Evolutionary conservation across 2,113 vertebrate species (phyloP).

Genomic region (Crotalus tigris): DNA sequence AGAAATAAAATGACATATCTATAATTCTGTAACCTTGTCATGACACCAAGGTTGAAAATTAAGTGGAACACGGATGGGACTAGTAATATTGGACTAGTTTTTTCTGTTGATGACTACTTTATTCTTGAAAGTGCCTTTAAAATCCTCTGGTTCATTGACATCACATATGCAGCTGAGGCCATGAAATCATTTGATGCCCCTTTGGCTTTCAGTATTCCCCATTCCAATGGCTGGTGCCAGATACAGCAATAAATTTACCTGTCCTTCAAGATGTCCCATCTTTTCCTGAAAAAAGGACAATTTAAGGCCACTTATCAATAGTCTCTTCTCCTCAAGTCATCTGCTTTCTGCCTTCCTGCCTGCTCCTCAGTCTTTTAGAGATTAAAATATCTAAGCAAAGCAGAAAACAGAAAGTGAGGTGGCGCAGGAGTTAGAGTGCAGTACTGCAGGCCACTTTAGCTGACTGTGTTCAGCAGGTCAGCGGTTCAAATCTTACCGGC

Average conservation of each 20-base stretch:
- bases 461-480: too few relatives aligned
- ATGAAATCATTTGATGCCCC: slow-evolving; percentile 57
- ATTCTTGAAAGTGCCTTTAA: slow-evolving; percentile 62
- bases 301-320: neutral
- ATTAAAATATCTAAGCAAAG: slow-evolving; percentile 26
- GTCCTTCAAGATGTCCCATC: slow-evolving; percentile 1
- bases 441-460: too few relatives aligned
- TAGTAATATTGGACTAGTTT: slow-evolving; percentile 58
- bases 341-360: neutral
- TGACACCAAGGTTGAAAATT: slow-evolving; percentile 66
- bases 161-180: slow-evolving; percentile 59
- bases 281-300: slow-evolving; percentile 8
- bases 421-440: too few relatives aligned
- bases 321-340: neutral
- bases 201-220: slow-evolving; percentile 53
- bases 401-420: slow-evolving; percentile 36
- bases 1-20: slow-evolving; percentile 73
- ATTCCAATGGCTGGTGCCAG: slow-evolving; percentile 32
- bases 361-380: neutral
- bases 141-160: slow-evolving; percentile 61
- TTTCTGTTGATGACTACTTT: slow-evolving; percentile 61
- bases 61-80: slow-evolving; percentile 69
- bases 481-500: too few relatives aligned
- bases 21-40: slow-evolving; percentile 70
- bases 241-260: neutral